Evolutionary conservation across 2,888 invertebrate species (phyloP), one percentile per base, ranked within the genome.

Genomic region (Halictus quadricinctus): DNA sequence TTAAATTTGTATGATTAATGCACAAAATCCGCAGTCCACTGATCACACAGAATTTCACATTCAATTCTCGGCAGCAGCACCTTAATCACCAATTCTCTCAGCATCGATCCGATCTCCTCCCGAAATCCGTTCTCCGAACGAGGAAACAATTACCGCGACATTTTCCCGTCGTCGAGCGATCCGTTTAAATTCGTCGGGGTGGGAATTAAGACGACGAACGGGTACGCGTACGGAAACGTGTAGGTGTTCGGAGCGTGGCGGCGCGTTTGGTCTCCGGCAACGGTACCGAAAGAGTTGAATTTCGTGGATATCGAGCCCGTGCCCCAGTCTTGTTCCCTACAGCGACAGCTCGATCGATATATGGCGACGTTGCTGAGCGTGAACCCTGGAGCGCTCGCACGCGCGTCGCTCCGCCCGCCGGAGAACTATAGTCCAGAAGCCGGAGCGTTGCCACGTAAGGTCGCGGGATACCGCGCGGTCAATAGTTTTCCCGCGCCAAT

Each of bases 301-400:
- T 89, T 88, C 77, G 77, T 84, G 79, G 87, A 80, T 79, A 87
- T 89, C 81, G 83, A 86, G 89, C 80, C 85, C 86, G 91, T 85
- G 90, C 85, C 89, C 89, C 88, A 87, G 88, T 90, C 91, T 87
- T 83, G 84, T 90, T 88, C 81, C 88, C 89, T 77, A 87, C 84
- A 87, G 84, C 88, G 90, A 89, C 91, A 89, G 87, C 85, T 89
- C 91, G 90, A 91, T 91, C 91, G 91, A 91, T 91, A 91, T 91
- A 91, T 88, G 87, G 91, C 91, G 91, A 84, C 91, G 91, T 91
- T 91, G 91, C 91, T 90, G 91, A 91, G 90, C 88, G 86, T 90
- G 89, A 88, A 91, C 86, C 88, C 90, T 73, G 88, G 86, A 89
- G 82, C 87, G 72, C 86, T 88, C 80, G 88, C 88, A 88, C 88